phyloP scores from a whole-genome alignment of 2,888 invertebrate genomes.

The Heliconius charithonia region DNA sequence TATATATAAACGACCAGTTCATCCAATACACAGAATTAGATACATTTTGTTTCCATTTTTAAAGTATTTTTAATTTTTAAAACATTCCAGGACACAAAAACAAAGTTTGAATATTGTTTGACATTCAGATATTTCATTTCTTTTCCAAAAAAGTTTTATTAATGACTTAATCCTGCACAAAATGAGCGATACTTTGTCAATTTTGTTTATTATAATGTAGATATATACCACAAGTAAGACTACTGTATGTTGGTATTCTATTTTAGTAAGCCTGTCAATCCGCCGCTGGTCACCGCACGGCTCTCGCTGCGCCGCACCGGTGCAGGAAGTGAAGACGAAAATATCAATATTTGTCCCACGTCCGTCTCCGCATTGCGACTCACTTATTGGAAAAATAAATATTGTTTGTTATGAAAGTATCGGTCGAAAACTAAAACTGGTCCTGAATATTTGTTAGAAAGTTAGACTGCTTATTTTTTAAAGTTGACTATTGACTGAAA shows the following conservation, averaged over 20 bases:
- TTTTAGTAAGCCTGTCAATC: constrained; percentile 22
- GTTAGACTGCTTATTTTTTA: background rate
- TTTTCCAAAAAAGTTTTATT: too few relatives aligned
- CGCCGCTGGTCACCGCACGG: background rate
- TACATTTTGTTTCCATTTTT: too few relatives aligned
- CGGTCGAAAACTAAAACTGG: background rate
- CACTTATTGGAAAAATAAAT: constrained; percentile 29
- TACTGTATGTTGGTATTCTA: background rate
- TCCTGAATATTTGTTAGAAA: constrained; percentile 1
- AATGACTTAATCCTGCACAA: too few relatives aligned
- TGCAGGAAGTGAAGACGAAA: constrained; percentile 35
- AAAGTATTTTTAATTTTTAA: too few relatives aligned
- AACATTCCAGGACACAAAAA: too few relatives aligned
- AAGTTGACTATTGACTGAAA: background rate
- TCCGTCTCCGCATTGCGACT: constrained; percentile 26
- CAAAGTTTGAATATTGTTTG: too few relatives aligned
- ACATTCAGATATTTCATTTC: too few relatives aligned
- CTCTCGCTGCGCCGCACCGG: background rate
- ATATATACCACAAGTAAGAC: background rate
- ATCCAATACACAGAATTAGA: too few relatives aligned
- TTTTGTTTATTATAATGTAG: background rate
- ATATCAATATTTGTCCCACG: constrained; percentile 33
- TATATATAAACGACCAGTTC: too few relatives aligned
- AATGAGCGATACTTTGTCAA: too few relatives aligned
- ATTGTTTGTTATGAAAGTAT: background rate